These are phyloP conservation scores for Acrossocheilus wenchowensis DNA, from an alignment of 2,797 vertebrate genomes.

Conservation along the genomic window DNA sequence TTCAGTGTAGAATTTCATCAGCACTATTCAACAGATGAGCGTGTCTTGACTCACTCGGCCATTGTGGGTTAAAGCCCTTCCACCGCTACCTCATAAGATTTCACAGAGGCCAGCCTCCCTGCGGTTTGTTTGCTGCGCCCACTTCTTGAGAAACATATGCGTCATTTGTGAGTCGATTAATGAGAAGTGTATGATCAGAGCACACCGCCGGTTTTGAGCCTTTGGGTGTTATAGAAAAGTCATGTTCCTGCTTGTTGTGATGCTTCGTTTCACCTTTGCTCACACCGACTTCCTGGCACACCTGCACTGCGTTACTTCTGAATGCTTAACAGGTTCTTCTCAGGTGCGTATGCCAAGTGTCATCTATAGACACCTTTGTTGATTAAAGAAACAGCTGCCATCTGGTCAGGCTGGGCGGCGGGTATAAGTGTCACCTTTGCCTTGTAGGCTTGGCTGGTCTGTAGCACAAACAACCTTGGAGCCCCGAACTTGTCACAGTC, in stretches of 20 bases:
- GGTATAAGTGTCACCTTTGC: constrained; percentile 65
- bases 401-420: constrained; percentile 68
- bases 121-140: constrained; percentile 14
- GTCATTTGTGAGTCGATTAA: constrained; percentile 63
- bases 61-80: constrained; percentile 30
- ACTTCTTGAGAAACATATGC: constrained; percentile 56
- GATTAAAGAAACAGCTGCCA: constrained; percentile 58
- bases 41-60: constrained; percentile 13
- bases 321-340: constrained; percentile 61
- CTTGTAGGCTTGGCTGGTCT: constrained; percentile 44
- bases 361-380: constrained; percentile 48
- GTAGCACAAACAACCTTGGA: constrained; percentile 72
- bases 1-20: neutral
- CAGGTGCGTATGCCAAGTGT: constrained; percentile 41
- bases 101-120: constrained; percentile 49
- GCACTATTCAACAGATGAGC: constrained; percentile 31
- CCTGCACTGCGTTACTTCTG: constrained; percentile 50
- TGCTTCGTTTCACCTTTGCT: constrained; percentile 41
- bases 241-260: constrained; percentile 68
- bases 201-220: constrained; percentile 62
- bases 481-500: constrained; percentile 72
- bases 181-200: constrained; percentile 56
- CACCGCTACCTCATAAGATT: constrained; percentile 17
- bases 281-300: constrained; percentile 67
- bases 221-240: constrained; percentile 60